These are phyloP conservation scores for Triops longicaudatus DNA, from an alignment of 1,140 invertebrate species.

Conservation along the genomic window DNA sequence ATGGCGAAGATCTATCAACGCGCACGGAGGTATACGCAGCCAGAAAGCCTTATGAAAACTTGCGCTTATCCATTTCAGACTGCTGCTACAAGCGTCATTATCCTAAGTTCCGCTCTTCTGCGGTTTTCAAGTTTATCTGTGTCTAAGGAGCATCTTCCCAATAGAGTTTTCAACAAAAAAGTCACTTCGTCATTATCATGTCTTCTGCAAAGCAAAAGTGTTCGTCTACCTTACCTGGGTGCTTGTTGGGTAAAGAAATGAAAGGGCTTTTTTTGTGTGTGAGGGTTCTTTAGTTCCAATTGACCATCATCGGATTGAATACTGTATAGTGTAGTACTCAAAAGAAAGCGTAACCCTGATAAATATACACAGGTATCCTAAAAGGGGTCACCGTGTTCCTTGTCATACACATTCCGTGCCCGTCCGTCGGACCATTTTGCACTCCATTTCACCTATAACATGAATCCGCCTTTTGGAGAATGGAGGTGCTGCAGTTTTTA, in stretches of 20 bases:
- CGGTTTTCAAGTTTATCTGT: not conserved
- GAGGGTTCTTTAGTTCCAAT: no score
- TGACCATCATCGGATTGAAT: no score
- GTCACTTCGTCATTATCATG: not conserved
- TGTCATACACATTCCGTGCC: not conserved
- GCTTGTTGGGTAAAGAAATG: no score
- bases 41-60: not conserved
- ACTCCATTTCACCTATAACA: not conserved
- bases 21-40: conserved; percentile 4
- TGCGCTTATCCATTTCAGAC: not conserved
- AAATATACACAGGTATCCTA: not conserved
- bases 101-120: not conserved
- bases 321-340: not conserved
- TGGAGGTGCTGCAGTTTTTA: not conserved
- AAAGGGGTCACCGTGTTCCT: not conserved
- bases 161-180: not conserved
- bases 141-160: not conserved
- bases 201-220: not conserved
- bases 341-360: not conserved
- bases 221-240: not conserved
- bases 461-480: not conserved
- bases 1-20: not conserved
- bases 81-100: not conserved
- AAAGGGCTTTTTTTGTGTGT: no score
- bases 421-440: not conserved